Evolutionary conservation across 1,140 invertebrate species (phyloP).

Genomic region (Zaprionus nigranus): DNA sequence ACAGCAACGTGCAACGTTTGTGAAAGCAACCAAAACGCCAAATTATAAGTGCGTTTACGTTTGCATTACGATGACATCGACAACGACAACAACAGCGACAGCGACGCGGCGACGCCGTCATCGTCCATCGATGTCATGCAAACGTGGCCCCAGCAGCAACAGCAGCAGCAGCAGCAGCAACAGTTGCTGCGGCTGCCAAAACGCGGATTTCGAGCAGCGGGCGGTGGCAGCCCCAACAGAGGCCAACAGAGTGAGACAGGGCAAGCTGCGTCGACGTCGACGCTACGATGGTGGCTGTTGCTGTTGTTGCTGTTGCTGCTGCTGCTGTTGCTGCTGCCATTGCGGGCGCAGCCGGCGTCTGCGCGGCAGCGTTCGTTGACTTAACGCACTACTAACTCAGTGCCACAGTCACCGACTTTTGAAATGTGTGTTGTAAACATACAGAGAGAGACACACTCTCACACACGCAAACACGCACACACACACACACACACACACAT

Average conservation of each 20-base stretch:
- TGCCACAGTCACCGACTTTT: conserved; percentile 84
- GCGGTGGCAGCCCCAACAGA: conserved; percentile 28
- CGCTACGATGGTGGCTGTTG: conserved; percentile 16
- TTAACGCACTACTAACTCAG: conserved; percentile 83
- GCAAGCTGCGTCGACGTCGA: conserved; percentile 25
- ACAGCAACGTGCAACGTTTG: conserved; percentile 49
- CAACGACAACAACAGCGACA: conserved; percentile 11
- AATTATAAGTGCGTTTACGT: conserved; percentile 52
- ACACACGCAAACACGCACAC: conserved; percentile 17
- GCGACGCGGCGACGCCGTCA: conserved; percentile 20
- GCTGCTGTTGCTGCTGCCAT: conserved; percentile 24
- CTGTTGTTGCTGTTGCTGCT: conserved; percentile 13
- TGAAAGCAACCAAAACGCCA: conserved; percentile 54
- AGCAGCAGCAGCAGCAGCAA: conserved; percentile 14
- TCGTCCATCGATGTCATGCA: conserved; percentile 39
- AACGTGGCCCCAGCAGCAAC: conserved; percentile 40
- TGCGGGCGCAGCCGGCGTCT: conserved; percentile 59
- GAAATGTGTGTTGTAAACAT: conserved; percentile 76
- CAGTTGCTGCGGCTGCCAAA: conserved; percentile 29
- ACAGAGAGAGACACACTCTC: conserved; percentile 25
- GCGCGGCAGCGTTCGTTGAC: conserved; percentile 82
- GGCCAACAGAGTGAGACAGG: conserved; percentile 37
- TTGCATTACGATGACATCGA: conserved; percentile 54
- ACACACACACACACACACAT: conserved; percentile 19
- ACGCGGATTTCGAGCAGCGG: conserved; percentile 31